Conservation (phyloP, 2,888 invertebrate genomes). For the Drosophila borborema region DNA sequence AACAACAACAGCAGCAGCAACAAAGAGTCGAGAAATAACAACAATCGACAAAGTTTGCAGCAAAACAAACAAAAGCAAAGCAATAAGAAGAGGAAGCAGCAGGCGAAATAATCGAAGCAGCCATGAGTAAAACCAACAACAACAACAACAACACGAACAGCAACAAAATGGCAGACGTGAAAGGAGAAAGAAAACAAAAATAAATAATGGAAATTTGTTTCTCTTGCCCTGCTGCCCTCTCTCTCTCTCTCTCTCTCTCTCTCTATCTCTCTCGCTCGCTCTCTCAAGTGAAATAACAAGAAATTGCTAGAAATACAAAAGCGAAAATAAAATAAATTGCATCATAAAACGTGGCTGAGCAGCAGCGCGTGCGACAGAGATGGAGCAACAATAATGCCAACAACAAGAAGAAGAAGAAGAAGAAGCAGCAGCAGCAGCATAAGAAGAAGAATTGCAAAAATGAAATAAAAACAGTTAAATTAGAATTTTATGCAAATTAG, state of each 20-base stretch:
- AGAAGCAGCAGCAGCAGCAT: slow-evolving; percentile 12
- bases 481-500: slow-evolving; percentile 84
- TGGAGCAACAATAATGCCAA: slow-evolving; percentile 34
- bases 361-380: slow-evolving; percentile 18
- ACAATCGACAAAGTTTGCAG: slow-evolving; percentile 54
- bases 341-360: slow-evolving; percentile 64
- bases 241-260: slow-evolving; percentile 26
- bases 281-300: slow-evolving; percentile 69
- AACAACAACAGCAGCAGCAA: slow-evolving; percentile 31
- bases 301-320: slow-evolving; percentile 73
- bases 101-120: slow-evolving; percentile 60
- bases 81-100: slow-evolving; percentile 50
- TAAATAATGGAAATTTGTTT: slow-evolving; percentile 81
- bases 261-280: slow-evolving; percentile 21
- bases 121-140: slow-evolving; percentile 60
- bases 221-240: slow-evolving; percentile 46
- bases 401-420: no score
- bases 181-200: slow-evolving; percentile 59
- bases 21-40: slow-evolving; percentile 42
- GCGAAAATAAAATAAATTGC: slow-evolving; percentile 79
- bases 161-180: slow-evolving; percentile 55
- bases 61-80: slow-evolving; percentile 61
- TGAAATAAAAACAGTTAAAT: slow-evolving; percentile 70
- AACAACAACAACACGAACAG: slow-evolving; percentile 50
- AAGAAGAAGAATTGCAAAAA: slow-evolving; percentile 3